Base-by-base conservation (phyloP, 1,140 invertebrate genomes). In the Pristionchus pacificus region DNA sequence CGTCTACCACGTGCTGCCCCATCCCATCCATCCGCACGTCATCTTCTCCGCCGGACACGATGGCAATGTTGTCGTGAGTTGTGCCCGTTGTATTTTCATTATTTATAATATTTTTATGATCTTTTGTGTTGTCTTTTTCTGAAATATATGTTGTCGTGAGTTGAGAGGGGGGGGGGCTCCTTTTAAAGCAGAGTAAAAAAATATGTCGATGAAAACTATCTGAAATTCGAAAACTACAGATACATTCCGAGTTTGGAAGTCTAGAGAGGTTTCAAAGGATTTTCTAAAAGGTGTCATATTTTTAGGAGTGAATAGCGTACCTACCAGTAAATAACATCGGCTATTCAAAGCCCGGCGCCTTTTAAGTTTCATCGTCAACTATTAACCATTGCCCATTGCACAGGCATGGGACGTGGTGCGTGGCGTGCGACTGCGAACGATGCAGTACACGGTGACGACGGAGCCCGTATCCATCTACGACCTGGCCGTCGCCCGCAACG, bases 21-120 rank as follows among this genome's bases (percentile, higher is more conserved):
- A 97, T 87, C 95, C 95, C 0, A 88, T 88, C 65, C 91, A 97
- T 86, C 87, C 89, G n/a, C 80, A 87, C 49, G 85, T 90, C 82
- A 88, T 87, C 86, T 87, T 97, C 3, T 96, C 92, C 76, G 93
- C 94, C 60, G 94, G 94, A 0, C 95, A 99, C 83, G 96, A 99
- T 87, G 38, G 38, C 6, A 10, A n/a, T n/a, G n/a, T n/a, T n/a
- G n/a, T n/a, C n/a, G n/a, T n/a, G n/a, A n/a, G n/a, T n/a, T n/a
- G n/a, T n/a, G n/a, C n/a, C n/a, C n/a, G n/a, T n/a, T n/a, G n/a
- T 64, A 96, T 95, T 0, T 89, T 80, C 27, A 30, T 83, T 30
- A 77, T 81, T 31, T 72, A 33, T n/a, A 65, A 32, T 78, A 59
- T 63, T 60, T 32, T 28, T 49, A 15, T 60, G 59, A 70, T 31